phyloP scores from a whole-genome alignment of 2,113 vertebrate species.

The Brachyhypopomus gauderio region DNA sequence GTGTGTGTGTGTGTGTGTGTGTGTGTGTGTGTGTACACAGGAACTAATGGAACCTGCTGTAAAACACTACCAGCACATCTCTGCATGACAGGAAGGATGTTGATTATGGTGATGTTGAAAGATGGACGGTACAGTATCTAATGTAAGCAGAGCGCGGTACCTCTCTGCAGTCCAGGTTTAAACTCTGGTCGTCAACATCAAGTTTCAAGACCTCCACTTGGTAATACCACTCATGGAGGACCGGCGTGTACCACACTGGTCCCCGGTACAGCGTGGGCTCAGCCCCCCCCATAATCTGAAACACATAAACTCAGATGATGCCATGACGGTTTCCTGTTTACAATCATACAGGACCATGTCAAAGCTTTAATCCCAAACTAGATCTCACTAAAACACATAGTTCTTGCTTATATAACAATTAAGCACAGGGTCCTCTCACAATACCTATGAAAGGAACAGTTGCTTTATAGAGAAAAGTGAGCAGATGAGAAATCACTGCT shows the following conservation, averaged over 20 bases:
- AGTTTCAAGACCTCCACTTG: constrained; percentile 94
- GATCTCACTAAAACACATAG: no score
- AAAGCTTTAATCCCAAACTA: no score
- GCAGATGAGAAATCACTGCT: no score
- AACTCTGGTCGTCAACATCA: constrained; percentile 87
- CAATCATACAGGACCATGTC: no score
- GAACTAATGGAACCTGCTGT: neutral
- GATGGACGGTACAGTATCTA: neutral
- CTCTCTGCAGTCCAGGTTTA: constrained; percentile 93
- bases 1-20: no score
- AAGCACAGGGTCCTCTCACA: no score
- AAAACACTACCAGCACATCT: no score
- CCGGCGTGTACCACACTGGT: constrained; percentile 92
- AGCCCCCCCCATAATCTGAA: constrained; percentile 88
- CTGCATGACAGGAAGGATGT: no score
- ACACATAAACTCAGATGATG: neutral
- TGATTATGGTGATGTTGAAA: neutral
- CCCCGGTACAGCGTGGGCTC: constrained; percentile 86
- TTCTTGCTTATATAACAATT: no score
- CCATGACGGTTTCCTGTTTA: no score
- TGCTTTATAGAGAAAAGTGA: no score
- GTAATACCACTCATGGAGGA: constrained; percentile 95
- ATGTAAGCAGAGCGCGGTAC: constrained; percentile 65
- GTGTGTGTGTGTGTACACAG: neutral
- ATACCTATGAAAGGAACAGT: no score